Percentiles rank a stretch among this genome's conserved stretches.
Evolutionary conservation across 2,113 vertebrate species (phyloP).

Genomic region (Barnardius zonarius): DNA sequence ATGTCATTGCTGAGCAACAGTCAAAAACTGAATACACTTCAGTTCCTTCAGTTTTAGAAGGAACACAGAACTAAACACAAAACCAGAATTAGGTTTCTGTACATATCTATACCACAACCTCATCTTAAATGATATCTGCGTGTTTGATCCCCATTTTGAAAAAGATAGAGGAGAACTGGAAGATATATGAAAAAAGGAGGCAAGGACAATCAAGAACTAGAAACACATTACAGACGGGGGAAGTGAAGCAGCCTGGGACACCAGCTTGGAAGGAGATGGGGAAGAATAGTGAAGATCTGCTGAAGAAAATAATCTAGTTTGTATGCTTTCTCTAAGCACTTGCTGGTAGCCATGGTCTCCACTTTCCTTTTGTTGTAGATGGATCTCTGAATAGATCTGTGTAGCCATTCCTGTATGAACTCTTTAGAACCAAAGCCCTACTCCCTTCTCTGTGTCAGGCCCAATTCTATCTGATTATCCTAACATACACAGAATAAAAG

Average conservation of each 20-base stretch:
- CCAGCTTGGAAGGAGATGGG: neutral
- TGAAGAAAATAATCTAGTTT: neutral
- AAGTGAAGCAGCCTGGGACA: neutral
- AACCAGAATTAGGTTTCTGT: neutral
- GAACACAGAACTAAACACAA: neutral
- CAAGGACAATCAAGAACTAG: neutral
- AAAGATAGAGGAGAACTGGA: neutral
- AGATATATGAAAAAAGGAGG: neutral
- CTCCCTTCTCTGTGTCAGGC: neutral
- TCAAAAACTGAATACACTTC: neutral
- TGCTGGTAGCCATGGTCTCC: neutral
- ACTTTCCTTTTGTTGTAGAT: neutral
- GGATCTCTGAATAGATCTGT: neutral
- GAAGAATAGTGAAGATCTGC: neutral
- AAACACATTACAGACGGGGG: neutral
- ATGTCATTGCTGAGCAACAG: neutral
- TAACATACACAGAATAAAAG: neutral
- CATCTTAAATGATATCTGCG: neutral
- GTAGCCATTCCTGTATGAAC: neutral
- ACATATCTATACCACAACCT: neutral
- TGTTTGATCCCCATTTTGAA: neutral
- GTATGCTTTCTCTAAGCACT: neutral
- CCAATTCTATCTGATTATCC: neutral
- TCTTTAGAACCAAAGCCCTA: neutral
- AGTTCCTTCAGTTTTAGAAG: neutral